Evolutionary conservation across 2,797 vertebrate genomes (phyloP).

Genomic region (Hyperoplus lanceolatus): DNA sequence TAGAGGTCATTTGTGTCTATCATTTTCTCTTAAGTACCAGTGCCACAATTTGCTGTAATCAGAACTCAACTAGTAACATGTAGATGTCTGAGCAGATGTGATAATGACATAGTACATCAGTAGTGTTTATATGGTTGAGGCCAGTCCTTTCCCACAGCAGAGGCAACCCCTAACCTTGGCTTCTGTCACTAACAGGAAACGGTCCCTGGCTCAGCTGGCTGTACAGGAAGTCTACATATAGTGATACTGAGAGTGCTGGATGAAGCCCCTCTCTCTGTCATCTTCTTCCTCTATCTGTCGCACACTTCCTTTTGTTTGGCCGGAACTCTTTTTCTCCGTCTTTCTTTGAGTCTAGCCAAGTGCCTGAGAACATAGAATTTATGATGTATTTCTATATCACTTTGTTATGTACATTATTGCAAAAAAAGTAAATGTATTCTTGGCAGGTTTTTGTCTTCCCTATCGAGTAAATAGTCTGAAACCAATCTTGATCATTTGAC

Average conservation of each 20-base stretch:
- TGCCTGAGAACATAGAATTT: background rate
- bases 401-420: background rate
- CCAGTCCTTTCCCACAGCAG: constrained; percentile 19
- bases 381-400: background rate
- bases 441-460: background rate
- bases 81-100: constrained; percentile 16
- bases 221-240: constrained; percentile 80
- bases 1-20: background rate
- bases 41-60: background rate
- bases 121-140: constrained; percentile 20
- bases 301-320: constrained; percentile 31
- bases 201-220: constrained; percentile 35
- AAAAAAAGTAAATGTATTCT: background rate
- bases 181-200: constrained; percentile 71
- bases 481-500: background rate
- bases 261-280: constrained; percentile 46
- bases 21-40: background rate
- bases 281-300: constrained; percentile 59
- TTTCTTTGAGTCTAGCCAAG: constrained; percentile 6
- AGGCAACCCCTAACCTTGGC: constrained; percentile 35
- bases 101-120: constrained; percentile 3
- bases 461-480: background rate
- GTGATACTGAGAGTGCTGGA: constrained; percentile 55
- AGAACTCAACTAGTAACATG: background rate
- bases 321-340: background rate